These are phyloP conservation scores for Sebastes paucispinis DNA, from an alignment of 2,797 vertebrate species.

Conservation along the genomic window DNA sequence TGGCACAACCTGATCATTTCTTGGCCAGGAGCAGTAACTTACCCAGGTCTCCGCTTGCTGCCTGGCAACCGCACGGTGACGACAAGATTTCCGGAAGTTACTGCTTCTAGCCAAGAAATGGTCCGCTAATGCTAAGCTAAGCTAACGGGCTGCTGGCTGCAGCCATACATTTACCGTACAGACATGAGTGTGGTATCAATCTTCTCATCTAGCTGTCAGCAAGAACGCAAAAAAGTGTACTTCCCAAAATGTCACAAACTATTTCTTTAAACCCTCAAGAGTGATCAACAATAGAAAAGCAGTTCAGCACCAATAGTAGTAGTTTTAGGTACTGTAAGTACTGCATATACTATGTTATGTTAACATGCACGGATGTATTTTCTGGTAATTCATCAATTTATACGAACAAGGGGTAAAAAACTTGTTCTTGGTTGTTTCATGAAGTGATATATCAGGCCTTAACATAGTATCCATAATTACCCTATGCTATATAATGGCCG, in stretches of 20 bases:
- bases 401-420: neutral
- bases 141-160: neutral
- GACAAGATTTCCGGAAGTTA: neutral
- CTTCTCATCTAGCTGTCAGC: neutral
- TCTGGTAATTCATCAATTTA: neutral
- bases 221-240: too few species aligned
- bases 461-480: constrained; percentile 30
- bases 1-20: neutral
- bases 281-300: neutral
- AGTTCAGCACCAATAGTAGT: neutral
- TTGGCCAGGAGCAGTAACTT: neutral
- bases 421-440: constrained; percentile 4
- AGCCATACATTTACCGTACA: neutral
- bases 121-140: neutral
- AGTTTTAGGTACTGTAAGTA: neutral
- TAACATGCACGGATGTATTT: neutral
- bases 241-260: neutral
- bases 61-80: neutral
- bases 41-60: neutral
- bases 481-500: constrained; percentile 16
- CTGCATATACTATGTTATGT: neutral
- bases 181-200: neutral
- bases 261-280: neutral
- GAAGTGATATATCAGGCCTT: neutral
- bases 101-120: neutral